Conservation (phyloP, 1,140 invertebrate species). For the Brachionus asplanchnoidis region DNA sequence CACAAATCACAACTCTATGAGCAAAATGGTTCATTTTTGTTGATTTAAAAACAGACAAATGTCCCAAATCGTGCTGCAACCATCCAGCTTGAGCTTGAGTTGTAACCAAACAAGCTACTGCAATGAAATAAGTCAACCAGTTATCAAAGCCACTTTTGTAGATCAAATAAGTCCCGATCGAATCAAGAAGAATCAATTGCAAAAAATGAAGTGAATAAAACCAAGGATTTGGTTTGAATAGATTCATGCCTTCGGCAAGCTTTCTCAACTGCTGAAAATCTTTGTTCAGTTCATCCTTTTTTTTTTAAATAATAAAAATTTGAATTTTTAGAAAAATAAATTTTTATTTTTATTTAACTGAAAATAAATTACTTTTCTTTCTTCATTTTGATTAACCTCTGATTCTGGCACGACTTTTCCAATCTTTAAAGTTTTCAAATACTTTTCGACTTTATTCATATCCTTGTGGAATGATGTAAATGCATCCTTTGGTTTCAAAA, state of each 20-base stretch:
- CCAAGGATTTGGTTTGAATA: neutral
- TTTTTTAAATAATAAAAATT: neutral
- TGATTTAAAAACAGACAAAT: constrained; percentile 45
- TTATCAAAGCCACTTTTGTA: neutral
- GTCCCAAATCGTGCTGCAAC: constrained; percentile 45
- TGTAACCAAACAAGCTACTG: neutral
- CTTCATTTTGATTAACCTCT: neutral
- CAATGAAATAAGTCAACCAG: constrained; percentile 15
- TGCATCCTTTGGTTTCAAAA: neutral
- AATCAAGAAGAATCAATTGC: constrained; percentile 14
- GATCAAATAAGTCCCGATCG: neutral
- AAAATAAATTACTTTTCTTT: neutral
- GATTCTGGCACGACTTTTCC: neutral
- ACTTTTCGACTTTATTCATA: neutral
- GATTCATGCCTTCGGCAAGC: neutral
- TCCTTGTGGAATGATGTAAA: neutral
- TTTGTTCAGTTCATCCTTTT: constrained; percentile 9
- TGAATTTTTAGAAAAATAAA: neutral
- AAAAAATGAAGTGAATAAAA: constrained; percentile 4
- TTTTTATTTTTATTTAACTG: too few relatives aligned
- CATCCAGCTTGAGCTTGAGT: constrained; percentile 43
- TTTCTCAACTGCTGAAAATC: constrained; percentile 15
- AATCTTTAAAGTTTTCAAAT: neutral
- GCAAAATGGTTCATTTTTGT: constrained; percentile 41
- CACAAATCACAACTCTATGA: constrained; percentile 43